Evolutionary conservation across 35 echinoderm and acorn worm species (phyloP).

Genomic region (Ophiothrix spiculata): DNA sequence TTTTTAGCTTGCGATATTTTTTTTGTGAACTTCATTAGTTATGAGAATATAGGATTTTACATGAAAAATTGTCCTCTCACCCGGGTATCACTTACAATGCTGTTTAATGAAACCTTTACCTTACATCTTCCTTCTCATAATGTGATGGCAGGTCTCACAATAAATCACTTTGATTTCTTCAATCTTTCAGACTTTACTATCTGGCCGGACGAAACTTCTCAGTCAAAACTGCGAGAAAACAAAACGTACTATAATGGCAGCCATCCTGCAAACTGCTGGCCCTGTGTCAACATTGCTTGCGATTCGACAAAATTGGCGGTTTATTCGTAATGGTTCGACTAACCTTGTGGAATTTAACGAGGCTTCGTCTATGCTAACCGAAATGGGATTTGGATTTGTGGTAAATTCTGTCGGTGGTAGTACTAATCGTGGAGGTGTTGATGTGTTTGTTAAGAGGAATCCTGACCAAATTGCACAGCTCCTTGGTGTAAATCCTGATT

Average conservation of each 20-base stretch:
- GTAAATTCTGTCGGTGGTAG: not conserved
- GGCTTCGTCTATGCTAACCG: not conserved
- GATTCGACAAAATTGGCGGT: not conserved
- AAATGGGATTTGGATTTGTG: not conserved
- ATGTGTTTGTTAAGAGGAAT: not conserved
- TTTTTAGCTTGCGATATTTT: too few species aligned
- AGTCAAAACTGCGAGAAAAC: not conserved
- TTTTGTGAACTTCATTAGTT: too few species aligned
- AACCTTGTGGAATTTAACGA: not conserved
- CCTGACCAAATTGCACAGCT: not conserved
- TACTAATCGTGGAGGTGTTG: not conserved
- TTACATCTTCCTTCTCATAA: too few species aligned
- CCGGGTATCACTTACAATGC: too few species aligned
- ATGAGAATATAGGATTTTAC: too few species aligned
- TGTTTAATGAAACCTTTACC: too few species aligned
- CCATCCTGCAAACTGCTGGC: not conserved
- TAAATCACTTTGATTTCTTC: too few species aligned
- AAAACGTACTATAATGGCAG: not conserved
- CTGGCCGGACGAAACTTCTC: too few species aligned
- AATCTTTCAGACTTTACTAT: too few species aligned
- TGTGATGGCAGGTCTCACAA: too few species aligned
- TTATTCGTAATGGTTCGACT: not conserved
- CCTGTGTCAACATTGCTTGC: not conserved
- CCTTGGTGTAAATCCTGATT: not conserved
- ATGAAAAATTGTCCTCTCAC: too few species aligned